A percentile compares a stretch with the other conserved stretches of the same genome.
Evolutionary conservation across 2,888 invertebrate genomes (phyloP).

Genomic region (Drosophila nigricruria): DNA sequence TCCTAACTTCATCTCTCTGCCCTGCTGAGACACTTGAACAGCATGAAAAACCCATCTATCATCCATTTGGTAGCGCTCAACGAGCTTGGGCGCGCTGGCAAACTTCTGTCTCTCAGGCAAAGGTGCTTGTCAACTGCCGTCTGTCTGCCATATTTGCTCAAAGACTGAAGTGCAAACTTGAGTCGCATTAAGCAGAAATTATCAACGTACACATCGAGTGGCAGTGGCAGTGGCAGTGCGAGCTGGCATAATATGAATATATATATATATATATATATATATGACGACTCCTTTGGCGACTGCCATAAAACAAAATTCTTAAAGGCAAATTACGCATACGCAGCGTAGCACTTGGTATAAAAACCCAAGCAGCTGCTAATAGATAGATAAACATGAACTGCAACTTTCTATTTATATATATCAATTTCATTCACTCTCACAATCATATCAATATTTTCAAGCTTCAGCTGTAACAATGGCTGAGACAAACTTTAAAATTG

Average conservation of each 20-base stretch:
- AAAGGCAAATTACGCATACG: slow-evolving; percentile 5
- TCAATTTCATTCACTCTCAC: not conserved
- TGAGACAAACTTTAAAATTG: not conserved
- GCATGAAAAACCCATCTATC: slow-evolving; percentile 62
- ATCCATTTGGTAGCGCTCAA: slow-evolving; percentile 52
- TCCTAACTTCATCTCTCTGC: no score
- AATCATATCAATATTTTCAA: slow-evolving; percentile 7
- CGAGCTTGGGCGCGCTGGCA: slow-evolving; percentile 30
- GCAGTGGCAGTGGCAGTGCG: not conserved
- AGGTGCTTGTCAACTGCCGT: slow-evolving; percentile 60
- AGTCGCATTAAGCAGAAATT: slow-evolving; percentile 76
- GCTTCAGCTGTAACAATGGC: slow-evolving; percentile 1
- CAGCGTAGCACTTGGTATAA: not conserved
- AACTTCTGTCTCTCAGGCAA: slow-evolving; percentile 56
- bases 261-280: not conserved
- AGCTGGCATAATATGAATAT: not conserved
- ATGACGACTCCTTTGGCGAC: not conserved
- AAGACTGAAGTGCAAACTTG: slow-evolving; percentile 77
- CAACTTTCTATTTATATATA: slow-evolving; percentile 7
- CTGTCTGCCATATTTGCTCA: slow-evolving; percentile 70
- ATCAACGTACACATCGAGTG: slow-evolving; percentile 63
- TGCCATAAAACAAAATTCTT: not conserved
- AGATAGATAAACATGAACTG: slow-evolving; percentile 7
- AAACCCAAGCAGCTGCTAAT: not conserved
- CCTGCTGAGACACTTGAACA: slow-evolving; percentile 4